Evolutionary conservation across 2,888 invertebrate genomes (phyloP), one percentile per base, ranked within the genome.

Genomic region (Seira musarum): DNA sequence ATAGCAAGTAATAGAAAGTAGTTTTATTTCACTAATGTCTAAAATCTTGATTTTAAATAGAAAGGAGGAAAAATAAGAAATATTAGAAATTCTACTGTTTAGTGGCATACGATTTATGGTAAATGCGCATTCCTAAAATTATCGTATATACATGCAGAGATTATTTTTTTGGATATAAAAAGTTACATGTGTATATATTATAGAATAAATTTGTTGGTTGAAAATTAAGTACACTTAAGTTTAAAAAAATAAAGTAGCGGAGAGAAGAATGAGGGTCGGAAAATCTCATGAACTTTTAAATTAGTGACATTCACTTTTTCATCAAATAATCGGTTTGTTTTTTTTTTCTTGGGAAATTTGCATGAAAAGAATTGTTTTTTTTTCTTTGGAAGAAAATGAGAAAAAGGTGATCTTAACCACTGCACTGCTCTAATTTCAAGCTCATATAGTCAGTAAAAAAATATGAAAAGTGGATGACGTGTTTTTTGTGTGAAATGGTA

Each of bases 401-500:
- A 69, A 73, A 73, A 69, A 80, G 15, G 15, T 49, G 17, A n/a
- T 64, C 70, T 70, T 70, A 70, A 66, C 74, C 77, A 72, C 83
- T 49, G 49, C 49, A 49, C 49, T 83, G 83, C 84, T 83, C 84
- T 83, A 82, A 84, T 79, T 73, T 82, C 82, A 82, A 81, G 84
- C 82, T 82, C 53, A 83, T 69, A n/a, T n/a, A n/a, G n/a, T n/a
- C n/a, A n/a, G 71, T 70, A 75, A 73, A 22, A 40, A 78, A 76
- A 68, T 72, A 74, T 82, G 74, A 83, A 82, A 80, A 74, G 53
- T 68, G 63, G 74, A 80, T 82, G 84, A 83, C 84, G 84, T 84
- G 83, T 83, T 80, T 40, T 49, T 80, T 83, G 82, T 83, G 82
- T 85, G 65, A 66, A 67, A 80, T 82, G 86, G 88, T 89, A 91